A percentile compares a stretch with the other conserved stretches of the same genome.
Conservation (phyloP, 2,888 invertebrate species). For the Tineola bisselliella region DNA sequence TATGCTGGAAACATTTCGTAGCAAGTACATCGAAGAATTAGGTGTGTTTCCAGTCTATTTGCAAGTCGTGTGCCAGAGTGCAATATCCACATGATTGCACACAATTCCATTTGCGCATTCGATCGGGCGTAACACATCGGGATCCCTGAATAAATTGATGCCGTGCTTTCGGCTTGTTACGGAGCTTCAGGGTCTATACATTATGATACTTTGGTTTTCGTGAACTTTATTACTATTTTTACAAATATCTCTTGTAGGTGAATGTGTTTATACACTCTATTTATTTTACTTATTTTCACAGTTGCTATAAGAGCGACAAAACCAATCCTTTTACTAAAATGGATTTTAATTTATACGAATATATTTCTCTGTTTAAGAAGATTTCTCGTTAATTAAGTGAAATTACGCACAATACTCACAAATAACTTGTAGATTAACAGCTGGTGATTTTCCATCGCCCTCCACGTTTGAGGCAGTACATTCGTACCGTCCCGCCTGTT, state of each 20-base stretch:
- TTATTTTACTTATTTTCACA: too few relatives aligned
- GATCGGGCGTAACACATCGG: slow-evolving; percentile 13
- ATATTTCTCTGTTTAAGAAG: too few relatives aligned
- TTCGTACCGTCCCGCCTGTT: slow-evolving; percentile 86
- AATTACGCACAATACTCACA: slow-evolving; percentile 89
- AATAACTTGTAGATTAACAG: slow-evolving; percentile 85
- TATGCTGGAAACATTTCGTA: neutral
- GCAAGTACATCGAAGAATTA: slow-evolving; percentile 10
- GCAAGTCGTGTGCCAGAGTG: slow-evolving; percentile 17
- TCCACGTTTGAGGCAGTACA: slow-evolving; percentile 92
- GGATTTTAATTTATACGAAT: too few relatives aligned
- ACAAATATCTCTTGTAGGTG: neutral
- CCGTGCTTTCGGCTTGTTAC: slow-evolving; percentile 11
- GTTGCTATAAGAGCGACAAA: too few relatives aligned
- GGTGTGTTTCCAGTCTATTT: slow-evolving; percentile 18
- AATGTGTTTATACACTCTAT: too few relatives aligned
- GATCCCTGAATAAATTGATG: slow-evolving; percentile 16
- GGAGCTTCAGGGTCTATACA: neutral
- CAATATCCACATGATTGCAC: slow-evolving; percentile 14
- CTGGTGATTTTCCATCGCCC: slow-evolving; percentile 86
- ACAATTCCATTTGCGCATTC: slow-evolving; percentile 17
- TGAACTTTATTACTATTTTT: neutral
- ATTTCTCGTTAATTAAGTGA: too few relatives aligned
- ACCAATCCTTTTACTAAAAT: too few relatives aligned
- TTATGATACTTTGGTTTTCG: neutral